These are phyloP conservation scores for Lamprotornis superbus DNA, from an alignment of 2,113 vertebrate genomes.

Conservation along the genomic window DNA sequence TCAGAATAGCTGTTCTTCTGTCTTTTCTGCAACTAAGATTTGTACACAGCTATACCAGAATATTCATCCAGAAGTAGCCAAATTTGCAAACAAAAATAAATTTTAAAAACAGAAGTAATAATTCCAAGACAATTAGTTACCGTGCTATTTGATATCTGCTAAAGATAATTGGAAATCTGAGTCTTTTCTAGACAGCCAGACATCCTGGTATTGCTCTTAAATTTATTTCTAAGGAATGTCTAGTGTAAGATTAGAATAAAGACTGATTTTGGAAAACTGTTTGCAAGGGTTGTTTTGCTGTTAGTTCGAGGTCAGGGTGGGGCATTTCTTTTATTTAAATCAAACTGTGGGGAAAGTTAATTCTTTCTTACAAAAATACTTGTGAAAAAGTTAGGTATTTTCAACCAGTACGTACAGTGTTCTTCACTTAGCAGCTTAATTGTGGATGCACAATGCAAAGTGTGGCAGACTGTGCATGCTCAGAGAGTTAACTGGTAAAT, in stretches of 20 bases:
- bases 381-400: neutral
- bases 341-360: neutral
- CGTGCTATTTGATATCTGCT: neutral
- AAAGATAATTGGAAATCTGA: neutral
- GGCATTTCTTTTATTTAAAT: neutral
- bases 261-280: neutral
- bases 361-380: neutral
- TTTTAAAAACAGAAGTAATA: neutral
- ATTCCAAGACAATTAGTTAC: neutral
- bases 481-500: neutral
- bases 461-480: too few relatives aligned
- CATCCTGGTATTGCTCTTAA: neutral
- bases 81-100: neutral
- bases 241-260: neutral
- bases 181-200: neutral
- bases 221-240: neutral
- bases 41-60: neutral
- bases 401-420: neutral
- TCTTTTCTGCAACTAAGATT: neutral
- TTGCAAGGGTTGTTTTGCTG: neutral
- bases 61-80: neutral
- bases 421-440: neutral
- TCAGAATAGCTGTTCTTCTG: neutral
- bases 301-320: rapidly evolving
- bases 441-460: neutral